Evolutionary conservation across 2,797 vertebrate species (phyloP).

Genomic region (Pelochelys cantorii): DNA sequence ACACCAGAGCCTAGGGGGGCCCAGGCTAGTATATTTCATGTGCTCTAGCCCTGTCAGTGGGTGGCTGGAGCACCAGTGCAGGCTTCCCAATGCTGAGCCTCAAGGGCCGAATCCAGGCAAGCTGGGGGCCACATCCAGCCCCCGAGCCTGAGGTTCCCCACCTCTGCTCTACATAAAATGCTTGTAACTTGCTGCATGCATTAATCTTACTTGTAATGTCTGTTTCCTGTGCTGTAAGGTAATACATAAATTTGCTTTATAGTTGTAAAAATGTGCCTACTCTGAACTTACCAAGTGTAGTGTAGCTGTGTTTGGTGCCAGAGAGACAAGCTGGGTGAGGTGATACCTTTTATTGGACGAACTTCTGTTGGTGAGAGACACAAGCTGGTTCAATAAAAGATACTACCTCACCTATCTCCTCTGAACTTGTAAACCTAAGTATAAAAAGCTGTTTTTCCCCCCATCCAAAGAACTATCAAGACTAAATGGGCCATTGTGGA

Average conservation of each 20-base stretch:
- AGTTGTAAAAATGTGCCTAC: neutral
- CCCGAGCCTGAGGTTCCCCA: no score
- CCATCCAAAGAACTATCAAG: neutral
- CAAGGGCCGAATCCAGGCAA: no score
- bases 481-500: neutral
- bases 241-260: neutral
- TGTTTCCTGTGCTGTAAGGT: neutral
- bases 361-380: neutral
- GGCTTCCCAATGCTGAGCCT: no score
- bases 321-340: neutral
- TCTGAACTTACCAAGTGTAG: neutral
- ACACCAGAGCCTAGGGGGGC: no score
- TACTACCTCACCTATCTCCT: neutral
- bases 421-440: neutral
- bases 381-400: neutral
- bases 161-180: neutral
- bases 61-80: no score
- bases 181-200: neutral
- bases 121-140: no score
- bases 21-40: no score
- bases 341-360: neutral
- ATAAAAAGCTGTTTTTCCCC: neutral
- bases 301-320: neutral
- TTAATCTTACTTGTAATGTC: neutral
- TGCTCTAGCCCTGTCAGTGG: no score